Conservation (phyloP, 2,113 vertebrate genomes). For the Rhabdomys dilectus region DNA sequence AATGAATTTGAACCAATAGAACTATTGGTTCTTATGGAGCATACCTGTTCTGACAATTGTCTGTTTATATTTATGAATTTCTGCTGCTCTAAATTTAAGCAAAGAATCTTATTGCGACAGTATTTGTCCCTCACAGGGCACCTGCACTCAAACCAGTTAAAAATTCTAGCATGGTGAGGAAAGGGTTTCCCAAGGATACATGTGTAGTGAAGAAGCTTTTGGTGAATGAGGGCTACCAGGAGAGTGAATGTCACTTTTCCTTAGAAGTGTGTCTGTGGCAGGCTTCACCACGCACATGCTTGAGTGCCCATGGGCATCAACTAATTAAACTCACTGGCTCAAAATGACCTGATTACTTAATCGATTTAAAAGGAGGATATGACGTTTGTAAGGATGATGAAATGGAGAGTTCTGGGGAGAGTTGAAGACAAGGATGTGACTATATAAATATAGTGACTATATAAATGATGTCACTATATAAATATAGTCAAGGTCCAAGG, state of each 20-base stretch:
- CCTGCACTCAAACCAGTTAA: background rate
- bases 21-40: background rate
- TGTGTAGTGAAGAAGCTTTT: background rate
- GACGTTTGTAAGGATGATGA: background rate
- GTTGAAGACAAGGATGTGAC: background rate
- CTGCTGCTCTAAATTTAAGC: background rate
- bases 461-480: too few relatives aligned
- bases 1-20: too few relatives aligned
- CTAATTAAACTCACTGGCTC: background rate
- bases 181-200: background rate
- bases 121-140: too few relatives aligned
- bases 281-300: background rate
- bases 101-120: too few relatives aligned
- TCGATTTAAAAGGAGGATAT: background rate
- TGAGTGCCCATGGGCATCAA: background rate
- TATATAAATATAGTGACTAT: too few relatives aligned
- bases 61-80: background rate
- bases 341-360: background rate
- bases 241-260: too few relatives aligned
- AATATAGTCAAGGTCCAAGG: too few relatives aligned
- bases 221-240: too few relatives aligned
- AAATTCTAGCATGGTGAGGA: background rate
- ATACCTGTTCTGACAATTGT: background rate
- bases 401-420: background rate
- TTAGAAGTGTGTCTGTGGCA: background rate